A percentile compares a stretch with the other conserved stretches of the same genome.
These are phyloP conservation scores for Mactromeris polynyma DNA, from an alignment of 2,888 invertebrate genomes.

Conservation along the genomic window DNA sequence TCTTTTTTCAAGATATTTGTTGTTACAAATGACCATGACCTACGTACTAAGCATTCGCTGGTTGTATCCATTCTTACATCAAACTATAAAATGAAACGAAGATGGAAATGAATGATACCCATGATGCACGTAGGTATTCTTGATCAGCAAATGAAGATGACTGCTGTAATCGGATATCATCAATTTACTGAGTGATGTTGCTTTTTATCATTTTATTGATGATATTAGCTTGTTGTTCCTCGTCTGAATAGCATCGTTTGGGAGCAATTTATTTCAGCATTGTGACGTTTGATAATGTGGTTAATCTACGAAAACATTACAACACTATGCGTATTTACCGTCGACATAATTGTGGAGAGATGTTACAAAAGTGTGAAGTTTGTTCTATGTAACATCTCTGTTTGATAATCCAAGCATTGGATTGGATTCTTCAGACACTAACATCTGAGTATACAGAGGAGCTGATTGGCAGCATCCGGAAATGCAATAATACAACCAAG, in stretches of 20 bases:
- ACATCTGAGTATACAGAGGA: conserved; percentile 87
- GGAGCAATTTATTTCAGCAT: conserved; percentile 91
- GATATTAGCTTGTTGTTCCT: conserved; percentile 89
- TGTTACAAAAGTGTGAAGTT: conserved; percentile 90
- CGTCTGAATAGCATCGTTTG: conserved; percentile 89
- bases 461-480: conserved; percentile 78
- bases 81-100: too few relatives aligned
- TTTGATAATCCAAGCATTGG: conserved; percentile 90
- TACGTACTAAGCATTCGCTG: too few relatives aligned
- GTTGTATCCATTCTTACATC: too few relatives aligned
- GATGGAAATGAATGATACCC: too few relatives aligned
- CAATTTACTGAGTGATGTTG: too few relatives aligned
- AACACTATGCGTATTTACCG: conserved; percentile 88
- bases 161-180: too few relatives aligned
- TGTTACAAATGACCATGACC: too few relatives aligned
- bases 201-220: too few relatives aligned
- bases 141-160: too few relatives aligned
- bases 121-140: too few relatives aligned
- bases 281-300: conserved; percentile 90
- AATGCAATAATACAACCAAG: too few relatives aligned
- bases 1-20: too few relatives aligned
- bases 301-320: conserved; percentile 88
- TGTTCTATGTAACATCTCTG: conserved; percentile 91
- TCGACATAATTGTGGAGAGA: conserved; percentile 89
- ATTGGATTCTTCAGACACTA: conserved; percentile 89